Conservation (phyloP, 2,113 vertebrate genomes). For the Cyphomyrus discorhynchus region DNA sequence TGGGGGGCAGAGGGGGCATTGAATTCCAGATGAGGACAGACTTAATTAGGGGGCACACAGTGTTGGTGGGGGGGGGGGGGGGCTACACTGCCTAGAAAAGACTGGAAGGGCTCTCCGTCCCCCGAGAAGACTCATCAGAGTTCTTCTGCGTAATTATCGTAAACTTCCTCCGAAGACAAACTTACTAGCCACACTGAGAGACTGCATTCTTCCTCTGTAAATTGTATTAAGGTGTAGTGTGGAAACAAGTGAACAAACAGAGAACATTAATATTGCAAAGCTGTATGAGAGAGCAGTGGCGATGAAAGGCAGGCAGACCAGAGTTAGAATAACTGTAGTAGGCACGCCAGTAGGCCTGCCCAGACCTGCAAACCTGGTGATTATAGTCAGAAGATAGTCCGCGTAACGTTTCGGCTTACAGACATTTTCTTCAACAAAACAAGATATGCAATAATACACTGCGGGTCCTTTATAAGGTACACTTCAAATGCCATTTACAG, state of each 20-base stretch:
- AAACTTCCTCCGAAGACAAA: background rate
- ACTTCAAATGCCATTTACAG: background rate
- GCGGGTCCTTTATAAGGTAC: background rate
- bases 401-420: background rate
- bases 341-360: conserved; percentile 48
- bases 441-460: background rate
- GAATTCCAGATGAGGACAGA: conserved; percentile 1
- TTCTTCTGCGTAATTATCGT: background rate
- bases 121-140: background rate
- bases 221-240: background rate
- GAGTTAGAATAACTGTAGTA: conserved; percentile 46
- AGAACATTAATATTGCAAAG: background rate
- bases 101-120: background rate
- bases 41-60: background rate
- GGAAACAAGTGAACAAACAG: background rate
- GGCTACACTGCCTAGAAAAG: too few species aligned
- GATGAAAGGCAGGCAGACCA: conserved; percentile 27
- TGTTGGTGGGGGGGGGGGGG: background rate
- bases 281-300: conserved; percentile 11
- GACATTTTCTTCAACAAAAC: background rate
- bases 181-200: background rate
- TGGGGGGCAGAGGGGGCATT: background rate
- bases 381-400: conserved; percentile 17
- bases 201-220: background rate
- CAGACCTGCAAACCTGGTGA: conserved; percentile 31